A percentile compares a stretch with the other conserved stretches of the same genome.
Evolutionary conservation across 2,888 invertebrate genomes (phyloP).

Genomic region (Yponomeuta cagnagella): DNA sequence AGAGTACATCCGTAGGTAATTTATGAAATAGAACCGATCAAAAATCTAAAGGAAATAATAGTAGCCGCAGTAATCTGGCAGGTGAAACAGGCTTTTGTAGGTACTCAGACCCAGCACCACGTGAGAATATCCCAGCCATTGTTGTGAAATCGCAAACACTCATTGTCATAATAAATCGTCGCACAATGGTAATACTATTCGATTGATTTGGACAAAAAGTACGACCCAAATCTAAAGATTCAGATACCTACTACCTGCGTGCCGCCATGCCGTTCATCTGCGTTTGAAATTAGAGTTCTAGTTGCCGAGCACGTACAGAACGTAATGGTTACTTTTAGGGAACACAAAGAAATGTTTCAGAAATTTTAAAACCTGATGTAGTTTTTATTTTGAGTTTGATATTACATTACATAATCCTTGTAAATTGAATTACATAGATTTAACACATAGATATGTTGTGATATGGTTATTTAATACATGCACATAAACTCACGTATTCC

Average conservation of each 20-base stretch:
- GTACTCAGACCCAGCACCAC: conserved; percentile 26
- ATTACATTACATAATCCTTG: too few species aligned
- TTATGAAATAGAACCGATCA: not conserved
- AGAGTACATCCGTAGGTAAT: not conserved
- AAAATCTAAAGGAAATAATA: not conserved
- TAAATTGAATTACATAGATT: too few species aligned
- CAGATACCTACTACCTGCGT: not conserved
- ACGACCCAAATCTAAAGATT: conserved; percentile 4
- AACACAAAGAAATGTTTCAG: too few species aligned
- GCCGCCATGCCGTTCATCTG: not conserved
- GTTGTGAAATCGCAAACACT: conserved; percentile 56
- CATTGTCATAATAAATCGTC: conserved; percentile 56
- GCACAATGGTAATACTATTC: conserved; percentile 55
- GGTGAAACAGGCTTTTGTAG: not conserved
- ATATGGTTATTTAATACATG: too few species aligned
- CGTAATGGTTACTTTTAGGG: not conserved
- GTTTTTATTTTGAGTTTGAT: too few species aligned
- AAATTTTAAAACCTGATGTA: too few species aligned
- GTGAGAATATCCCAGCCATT: conserved; percentile 60
- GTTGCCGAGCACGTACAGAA: too few species aligned
- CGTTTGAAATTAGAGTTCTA: not conserved
- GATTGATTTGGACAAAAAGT: conserved; percentile 27
- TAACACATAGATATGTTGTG: too few species aligned
- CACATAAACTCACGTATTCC: too few species aligned
- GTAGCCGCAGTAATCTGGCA: not conserved